phyloP scores from a whole-genome alignment of 2,113 vertebrate species.

The Entelurus aequoreus region DNA sequence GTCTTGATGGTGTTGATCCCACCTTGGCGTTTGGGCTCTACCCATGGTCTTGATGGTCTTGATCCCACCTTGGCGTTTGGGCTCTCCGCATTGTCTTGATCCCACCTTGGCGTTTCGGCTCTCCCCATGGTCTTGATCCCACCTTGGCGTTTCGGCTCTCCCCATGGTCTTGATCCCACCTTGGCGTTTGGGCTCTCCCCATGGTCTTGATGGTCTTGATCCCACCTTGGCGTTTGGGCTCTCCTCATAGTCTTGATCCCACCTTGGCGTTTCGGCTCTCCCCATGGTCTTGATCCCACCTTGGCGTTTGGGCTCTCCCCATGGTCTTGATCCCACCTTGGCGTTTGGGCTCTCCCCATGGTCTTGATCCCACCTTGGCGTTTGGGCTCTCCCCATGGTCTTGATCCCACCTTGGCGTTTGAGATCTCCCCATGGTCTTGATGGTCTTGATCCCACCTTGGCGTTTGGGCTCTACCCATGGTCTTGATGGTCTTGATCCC shows the following conservation, averaged over 20 bases:
- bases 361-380: conserved; percentile 41
- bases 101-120: no score
- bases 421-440: no score
- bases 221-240: conserved; percentile 28
- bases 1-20: conserved; percentile 41
- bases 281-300: conserved; percentile 37
- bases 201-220: conserved; percentile 41
- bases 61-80: conserved; percentile 27
- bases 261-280: no score
- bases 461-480: conserved; percentile 12
- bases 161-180: no score
- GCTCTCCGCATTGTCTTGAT: neutral
- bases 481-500: conserved; percentile 30
- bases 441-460: conserved; percentile 38
- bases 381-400: conserved; percentile 6
- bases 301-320: conserved; percentile 17
- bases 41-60: conserved; percentile 22
- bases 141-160: conserved; percentile 24
- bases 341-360: no score
- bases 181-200: no score
- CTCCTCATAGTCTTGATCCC: no score
- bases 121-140: conserved; percentile 38
- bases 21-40: conserved; percentile 25
- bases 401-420: no score
- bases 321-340: no score